phyloP scores from a whole-genome alignment of 2,113 vertebrate species.

The Protomyctophum bolini region DNA sequence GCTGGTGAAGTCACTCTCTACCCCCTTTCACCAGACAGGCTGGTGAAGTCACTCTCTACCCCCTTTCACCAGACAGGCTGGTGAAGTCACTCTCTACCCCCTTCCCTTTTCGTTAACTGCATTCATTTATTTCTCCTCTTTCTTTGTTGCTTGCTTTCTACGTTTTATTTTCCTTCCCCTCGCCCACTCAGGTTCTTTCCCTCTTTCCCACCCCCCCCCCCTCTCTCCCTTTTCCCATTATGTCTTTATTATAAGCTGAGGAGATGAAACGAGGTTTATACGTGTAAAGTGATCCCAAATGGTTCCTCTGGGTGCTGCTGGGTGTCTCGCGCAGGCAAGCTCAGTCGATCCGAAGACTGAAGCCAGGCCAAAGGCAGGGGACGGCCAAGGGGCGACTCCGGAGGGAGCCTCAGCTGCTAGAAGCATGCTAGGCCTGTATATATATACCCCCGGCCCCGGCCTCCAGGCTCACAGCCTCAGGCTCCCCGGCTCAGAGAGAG shows the following conservation, averaged over 20 bases:
- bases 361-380: constrained; percentile 24
- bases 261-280: constrained; percentile 46
- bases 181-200: background rate
- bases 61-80: background rate
- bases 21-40: constrained; percentile 27
- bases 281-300: constrained; percentile 48
- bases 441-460: constrained; percentile 32
- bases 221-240: constrained; percentile 15
- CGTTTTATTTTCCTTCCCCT: no score
- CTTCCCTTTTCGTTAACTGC: no score
- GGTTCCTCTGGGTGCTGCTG: constrained; percentile 42
- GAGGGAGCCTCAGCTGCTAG: constrained; percentile 32
- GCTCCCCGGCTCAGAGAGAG: no score
- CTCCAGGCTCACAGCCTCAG: background rate
- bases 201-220: background rate
- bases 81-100: background rate
- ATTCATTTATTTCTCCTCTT: no score
- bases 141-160: no score
- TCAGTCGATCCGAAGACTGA: constrained; percentile 21
- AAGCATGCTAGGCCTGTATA: constrained; percentile 10
- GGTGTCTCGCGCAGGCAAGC: constrained; percentile 30
- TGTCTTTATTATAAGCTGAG: constrained; percentile 44
- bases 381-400: constrained; percentile 44
- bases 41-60: constrained; percentile 43
- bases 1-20: constrained; percentile 44